Percentiles rank a stretch among this genome's conserved stretches.
Conservation (phyloP, 2,797 vertebrate genomes). For the Hippopotamyrus pictus region DNA sequence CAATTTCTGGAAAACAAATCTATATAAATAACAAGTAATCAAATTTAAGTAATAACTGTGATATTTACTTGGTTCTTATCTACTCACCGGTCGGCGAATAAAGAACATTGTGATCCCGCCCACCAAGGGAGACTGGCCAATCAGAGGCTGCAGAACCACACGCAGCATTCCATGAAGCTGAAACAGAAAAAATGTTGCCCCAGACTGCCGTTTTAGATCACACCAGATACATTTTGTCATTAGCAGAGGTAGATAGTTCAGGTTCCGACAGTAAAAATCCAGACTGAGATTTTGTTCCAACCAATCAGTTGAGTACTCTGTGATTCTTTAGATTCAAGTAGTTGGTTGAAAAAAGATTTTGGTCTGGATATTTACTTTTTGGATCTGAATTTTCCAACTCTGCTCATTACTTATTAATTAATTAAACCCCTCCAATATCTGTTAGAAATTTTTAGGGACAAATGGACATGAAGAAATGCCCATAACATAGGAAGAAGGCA, state of each 20-base stretch:
- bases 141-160: slow-evolving; percentile 82
- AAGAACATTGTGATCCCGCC: slow-evolving; percentile 92
- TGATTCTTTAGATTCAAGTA: neutral
- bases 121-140: slow-evolving; percentile 76
- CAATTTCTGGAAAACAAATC: neutral
- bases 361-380: neutral
- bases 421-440: neutral
- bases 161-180: slow-evolving; percentile 81
- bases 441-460: neutral
- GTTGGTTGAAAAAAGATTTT: neutral
- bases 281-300: neutral
- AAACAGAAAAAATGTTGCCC: neutral
- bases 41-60: neutral
- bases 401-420: neutral
- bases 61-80: neutral
- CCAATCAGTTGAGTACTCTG: neutral
- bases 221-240: neutral
- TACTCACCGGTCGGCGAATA: slow-evolving; percentile 83
- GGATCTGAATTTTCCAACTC: neutral
- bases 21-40: neutral
- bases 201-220: neutral
- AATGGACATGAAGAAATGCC: neutral
- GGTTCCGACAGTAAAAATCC: neutral
- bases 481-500: neutral
- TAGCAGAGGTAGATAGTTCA: neutral